Base-by-base conservation (phyloP, 2,888 invertebrate genomes). In the Pterobdella sp. region DNA sequence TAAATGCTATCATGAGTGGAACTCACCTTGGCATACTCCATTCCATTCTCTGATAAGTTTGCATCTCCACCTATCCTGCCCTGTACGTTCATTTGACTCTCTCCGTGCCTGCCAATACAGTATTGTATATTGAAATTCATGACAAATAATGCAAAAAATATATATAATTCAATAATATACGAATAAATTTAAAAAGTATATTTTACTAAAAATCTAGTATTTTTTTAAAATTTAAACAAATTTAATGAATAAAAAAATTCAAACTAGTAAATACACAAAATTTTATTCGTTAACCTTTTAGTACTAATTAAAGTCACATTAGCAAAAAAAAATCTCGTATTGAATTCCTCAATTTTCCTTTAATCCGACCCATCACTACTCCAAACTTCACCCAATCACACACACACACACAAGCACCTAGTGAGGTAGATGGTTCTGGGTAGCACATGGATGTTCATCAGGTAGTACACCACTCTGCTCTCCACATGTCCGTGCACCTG, bases 401-500 rank as follows among this genome's bases (percentile, higher is more conserved):
- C 7, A 26, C 64, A 63, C 14, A 14, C 4, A 14, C 29, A 4
- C 18, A 88, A 87, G 81, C 92, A 92, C 86, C 97, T 89, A 0
- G 96, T 94, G 73, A 98, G 86, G 85, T 97, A 98, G 81, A 98
- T 98, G 35, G 96, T 95, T 79, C 97, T 88, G 0, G 97, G 97
- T 75, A 94, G 91, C 74, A 98, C 94, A 84, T 98, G 97, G 83
- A 97, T 97, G 83, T 98, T 98, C 98, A 99, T 98, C 32, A 99
- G 87, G 84, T 97, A 98, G 85, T 99, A 99, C 1, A 98, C 97
- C 80, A 98, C 96, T 75, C 98, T 87, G 74, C 94, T 89, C 84
- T 98, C 96, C 79, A 98, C 93, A 82, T 98, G 97, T 0, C 98
- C 87, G 26, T 71, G 71, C 32, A 71, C 56, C 71, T 71, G 35